Base-by-base conservation (phyloP, 2,113 vertebrate species). In the Plectropomus leopardus region DNA sequence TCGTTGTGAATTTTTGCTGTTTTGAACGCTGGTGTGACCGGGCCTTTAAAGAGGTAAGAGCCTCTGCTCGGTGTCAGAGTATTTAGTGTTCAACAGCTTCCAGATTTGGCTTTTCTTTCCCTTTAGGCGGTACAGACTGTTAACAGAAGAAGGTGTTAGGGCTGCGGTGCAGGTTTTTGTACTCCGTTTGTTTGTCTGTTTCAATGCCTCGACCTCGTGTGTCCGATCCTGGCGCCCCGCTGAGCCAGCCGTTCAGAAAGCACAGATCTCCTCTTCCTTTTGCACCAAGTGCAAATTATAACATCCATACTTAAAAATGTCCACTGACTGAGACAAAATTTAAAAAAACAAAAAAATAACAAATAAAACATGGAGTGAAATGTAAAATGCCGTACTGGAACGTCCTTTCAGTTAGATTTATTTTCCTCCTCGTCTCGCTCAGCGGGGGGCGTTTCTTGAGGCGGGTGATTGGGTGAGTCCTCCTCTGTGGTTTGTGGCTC, bases 401-500 rank as follows among this genome's bases (percentile, higher is more conserved):
- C 8, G 81, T 76, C 72, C 64, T 92, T 55, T 85, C 88, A 96
- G 88, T 95, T 91, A 2, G 77, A 88, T 48, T 87, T 83, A n/a
- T 84, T 89, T 58, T 70, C 87, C 54, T 91, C 86, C 24, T 81
- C 80, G 13, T 91, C 79, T 68, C 92, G 87, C 72, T 91, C 71
- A 0, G 72, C 55, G 0, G 24, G 9, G 4, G 83, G 57, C 1
- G 21, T 63, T 71, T 89, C 92, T 79, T 90, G 75, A 42, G 80
- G 81, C 30, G 4, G 32, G 7, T 40, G 30, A 47, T 63, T 80
- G 5, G 64, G 71, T 6, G 76, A 42, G 58, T 92, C 94, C 66
- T 92, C 60, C 15, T 93, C 91, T 30, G 85, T 26, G 7, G 42
- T 4, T 0, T 92, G 88, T 7, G 83, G 65, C 24, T 96, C 91